Evolutionary conservation across 1,140 invertebrate species (phyloP).

Genomic region (Drosophila subpulchrella): DNA sequence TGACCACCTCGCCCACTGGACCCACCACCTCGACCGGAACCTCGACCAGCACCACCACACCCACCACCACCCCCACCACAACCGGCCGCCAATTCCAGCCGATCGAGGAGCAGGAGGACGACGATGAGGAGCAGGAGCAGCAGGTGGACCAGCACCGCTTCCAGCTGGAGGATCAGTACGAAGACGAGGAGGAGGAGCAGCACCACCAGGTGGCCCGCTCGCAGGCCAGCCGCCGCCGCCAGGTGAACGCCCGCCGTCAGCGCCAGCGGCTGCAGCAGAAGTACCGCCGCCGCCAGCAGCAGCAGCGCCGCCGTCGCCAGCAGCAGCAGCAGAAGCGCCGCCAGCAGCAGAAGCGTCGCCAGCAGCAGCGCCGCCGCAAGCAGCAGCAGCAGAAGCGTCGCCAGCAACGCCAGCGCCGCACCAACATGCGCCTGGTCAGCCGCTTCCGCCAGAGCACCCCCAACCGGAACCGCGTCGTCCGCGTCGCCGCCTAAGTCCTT

Average conservation of each 20-base stretch:
- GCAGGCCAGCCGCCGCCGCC: slow-evolving; percentile 38
- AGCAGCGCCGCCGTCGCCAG: slow-evolving; percentile 37
- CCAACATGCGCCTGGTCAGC: slow-evolving; percentile 43
- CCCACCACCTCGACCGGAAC: slow-evolving; percentile 32
- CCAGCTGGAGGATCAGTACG: slow-evolving; percentile 21
- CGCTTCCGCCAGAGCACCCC: slow-evolving; percentile 54
- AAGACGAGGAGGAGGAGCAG: slow-evolving; percentile 1
- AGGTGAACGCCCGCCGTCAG: slow-evolving; percentile 33
- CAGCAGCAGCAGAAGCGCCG: slow-evolving; percentile 52
- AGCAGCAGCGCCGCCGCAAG: slow-evolving; percentile 59
- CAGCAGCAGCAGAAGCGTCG: slow-evolving; percentile 58
- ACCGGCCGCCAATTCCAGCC: slow-evolving; percentile 12
- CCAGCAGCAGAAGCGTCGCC: slow-evolving; percentile 54
- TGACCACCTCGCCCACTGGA: slow-evolving; percentile 3
- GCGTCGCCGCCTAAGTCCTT: slow-evolving; percentile 15
- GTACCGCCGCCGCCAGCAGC: slow-evolving; percentile 49
- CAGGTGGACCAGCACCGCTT: slow-evolving; percentile 4
- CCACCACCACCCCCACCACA: slow-evolving; percentile 1
- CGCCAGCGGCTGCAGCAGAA: slow-evolving; percentile 46
- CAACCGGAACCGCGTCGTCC: slow-evolving; percentile 54
- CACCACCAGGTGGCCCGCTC: slow-evolving; percentile 18
- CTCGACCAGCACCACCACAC: slow-evolving; percentile 4
- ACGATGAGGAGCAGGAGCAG: slow-evolving; percentile 20
- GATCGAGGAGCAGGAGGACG: slow-evolving; percentile 7
- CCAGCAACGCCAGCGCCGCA: slow-evolving; percentile 50